Percentiles rank a stretch among this genome's conserved stretches.
Evolutionary conservation across 2,797 vertebrate species (phyloP).

Genomic region (Danio tinwini): DNA sequence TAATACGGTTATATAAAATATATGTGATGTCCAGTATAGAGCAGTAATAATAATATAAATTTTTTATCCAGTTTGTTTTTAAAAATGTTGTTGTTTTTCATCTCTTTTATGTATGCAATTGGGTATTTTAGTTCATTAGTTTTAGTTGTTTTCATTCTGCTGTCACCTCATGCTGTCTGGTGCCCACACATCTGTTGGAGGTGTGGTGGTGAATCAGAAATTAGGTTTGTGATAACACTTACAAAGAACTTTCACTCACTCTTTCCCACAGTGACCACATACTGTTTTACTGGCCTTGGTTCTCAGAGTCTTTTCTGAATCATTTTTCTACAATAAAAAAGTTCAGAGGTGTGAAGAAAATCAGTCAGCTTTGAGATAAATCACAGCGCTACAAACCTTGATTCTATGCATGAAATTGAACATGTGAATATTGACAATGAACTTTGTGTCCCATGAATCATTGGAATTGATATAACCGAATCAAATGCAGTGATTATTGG

Average conservation of each 20-base stretch:
- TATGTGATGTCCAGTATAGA: background rate
- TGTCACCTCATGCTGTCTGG: slow-evolving; percentile 4
- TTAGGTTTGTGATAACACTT: slow-evolving; percentile 7
- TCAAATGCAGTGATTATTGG: background rate
- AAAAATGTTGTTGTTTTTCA: background rate
- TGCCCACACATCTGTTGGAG: slow-evolving; percentile 33
- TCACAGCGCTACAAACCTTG: background rate
- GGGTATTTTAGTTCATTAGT: background rate
- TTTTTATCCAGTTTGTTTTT: background rate
- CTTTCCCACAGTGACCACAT: background rate
- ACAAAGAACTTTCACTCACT: slow-evolving; percentile 21
- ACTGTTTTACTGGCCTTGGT: background rate
- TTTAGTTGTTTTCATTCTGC: slow-evolving; percentile 40
- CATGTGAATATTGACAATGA: background rate
- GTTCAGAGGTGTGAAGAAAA: slow-evolving; percentile 1
- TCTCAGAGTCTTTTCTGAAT: background rate
- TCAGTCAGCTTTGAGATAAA: background rate
- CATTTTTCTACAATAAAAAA: background rate
- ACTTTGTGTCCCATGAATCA: background rate
- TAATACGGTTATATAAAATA: too few relatives aligned
- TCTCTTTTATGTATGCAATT: background rate
- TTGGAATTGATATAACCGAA: background rate
- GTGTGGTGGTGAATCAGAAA: slow-evolving; percentile 41
- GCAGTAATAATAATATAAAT: background rate
- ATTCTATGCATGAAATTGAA: background rate